Evolutionary conservation across 2,888 invertebrate species (phyloP).

Genomic region (Archaeoteleia sp.): DNA sequence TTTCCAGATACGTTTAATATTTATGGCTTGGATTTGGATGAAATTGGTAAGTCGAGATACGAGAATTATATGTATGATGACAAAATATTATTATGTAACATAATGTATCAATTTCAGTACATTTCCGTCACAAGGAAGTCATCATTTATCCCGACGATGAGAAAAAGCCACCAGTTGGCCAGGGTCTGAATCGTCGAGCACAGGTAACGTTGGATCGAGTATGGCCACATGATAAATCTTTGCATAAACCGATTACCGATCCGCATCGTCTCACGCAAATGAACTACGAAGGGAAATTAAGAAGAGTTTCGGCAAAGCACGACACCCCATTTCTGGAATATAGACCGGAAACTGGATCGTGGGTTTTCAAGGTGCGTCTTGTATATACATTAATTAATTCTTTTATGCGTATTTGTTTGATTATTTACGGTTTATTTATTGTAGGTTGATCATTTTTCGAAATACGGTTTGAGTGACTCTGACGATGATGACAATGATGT

Average conservation of each 20-base stretch:
- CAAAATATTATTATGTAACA: background rate
- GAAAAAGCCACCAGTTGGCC: conserved; percentile 90
- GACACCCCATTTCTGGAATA: conserved; percentile 95
- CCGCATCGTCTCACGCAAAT: conserved; percentile 85
- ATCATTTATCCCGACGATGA: conserved; percentile 94
- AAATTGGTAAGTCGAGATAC: conserved; percentile 76
- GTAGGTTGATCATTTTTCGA: conserved; percentile 94
- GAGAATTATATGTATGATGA: background rate
- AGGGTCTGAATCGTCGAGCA: conserved; percentile 91
- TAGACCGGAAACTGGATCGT: conserved; percentile 95
- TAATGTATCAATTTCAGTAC: conserved; percentile 78
- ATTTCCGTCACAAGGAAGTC: conserved; percentile 95
- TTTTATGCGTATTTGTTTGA: background rate
- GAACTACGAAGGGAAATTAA: conserved; percentile 90
- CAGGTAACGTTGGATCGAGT: conserved; percentile 94
- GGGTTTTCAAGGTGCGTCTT: conserved; percentile 89
- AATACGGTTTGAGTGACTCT: conserved; percentile 91
- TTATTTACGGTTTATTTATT: conserved; percentile 30
- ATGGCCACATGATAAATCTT: conserved; percentile 93
- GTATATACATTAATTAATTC: background rate
- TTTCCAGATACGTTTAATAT: conserved; percentile 89
- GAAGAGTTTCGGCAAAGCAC: conserved; percentile 89
- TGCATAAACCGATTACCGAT: conserved; percentile 86
- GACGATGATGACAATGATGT: conserved; percentile 85
- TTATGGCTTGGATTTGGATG: conserved; percentile 89